Evolutionary conservation across 2,797 vertebrate genomes (phyloP).

Genomic region (Hydrocynus forskahlii): DNA sequence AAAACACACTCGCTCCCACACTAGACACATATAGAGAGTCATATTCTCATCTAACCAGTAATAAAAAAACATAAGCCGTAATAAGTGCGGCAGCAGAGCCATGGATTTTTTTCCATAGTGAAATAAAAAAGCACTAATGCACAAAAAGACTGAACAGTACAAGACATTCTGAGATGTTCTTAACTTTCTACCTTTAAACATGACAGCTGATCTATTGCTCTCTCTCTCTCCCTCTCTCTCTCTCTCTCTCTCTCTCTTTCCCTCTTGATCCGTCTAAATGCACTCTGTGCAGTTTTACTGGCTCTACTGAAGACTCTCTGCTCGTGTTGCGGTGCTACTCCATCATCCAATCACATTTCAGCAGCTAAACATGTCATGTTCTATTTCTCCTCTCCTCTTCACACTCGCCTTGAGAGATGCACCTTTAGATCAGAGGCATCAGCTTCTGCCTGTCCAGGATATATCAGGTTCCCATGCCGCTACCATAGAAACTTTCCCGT

Average conservation of each 20-base stretch:
- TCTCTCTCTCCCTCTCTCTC: neutral
- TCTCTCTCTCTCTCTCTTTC: neutral
- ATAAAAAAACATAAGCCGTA: neutral
- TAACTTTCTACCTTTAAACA: neutral
- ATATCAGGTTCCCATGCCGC: slow-evolving; percentile 34
- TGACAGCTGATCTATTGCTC: neutral
- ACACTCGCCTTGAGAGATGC: neutral
- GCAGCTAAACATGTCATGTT: neutral
- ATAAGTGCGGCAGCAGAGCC: neutral
- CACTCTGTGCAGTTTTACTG: neutral
- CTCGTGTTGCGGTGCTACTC: neutral
- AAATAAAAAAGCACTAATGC: slow-evolving; percentile 20
- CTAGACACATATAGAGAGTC: slow-evolving; percentile 1
- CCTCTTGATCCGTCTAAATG: too few relatives aligned
- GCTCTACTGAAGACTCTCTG: neutral
- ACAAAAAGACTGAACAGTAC: neutral
- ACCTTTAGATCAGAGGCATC: slow-evolving; percentile 1
- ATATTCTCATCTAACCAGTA: slow-evolving; percentile 4
- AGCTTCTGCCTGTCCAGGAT: neutral
- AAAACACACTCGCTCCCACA: slow-evolving; percentile 33
- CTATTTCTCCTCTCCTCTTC: neutral
- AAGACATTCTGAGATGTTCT: neutral
- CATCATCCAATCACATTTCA: neutral
- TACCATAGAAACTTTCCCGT: slow-evolving; percentile 59
- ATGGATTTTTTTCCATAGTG: neutral